A percentile compares a stretch with the other conserved stretches of the same genome.
Evolutionary conservation across 30 jellyfish, hydroid and myxozoan genomes (phyloP).

Genomic region (Aurelia sp.): DNA sequence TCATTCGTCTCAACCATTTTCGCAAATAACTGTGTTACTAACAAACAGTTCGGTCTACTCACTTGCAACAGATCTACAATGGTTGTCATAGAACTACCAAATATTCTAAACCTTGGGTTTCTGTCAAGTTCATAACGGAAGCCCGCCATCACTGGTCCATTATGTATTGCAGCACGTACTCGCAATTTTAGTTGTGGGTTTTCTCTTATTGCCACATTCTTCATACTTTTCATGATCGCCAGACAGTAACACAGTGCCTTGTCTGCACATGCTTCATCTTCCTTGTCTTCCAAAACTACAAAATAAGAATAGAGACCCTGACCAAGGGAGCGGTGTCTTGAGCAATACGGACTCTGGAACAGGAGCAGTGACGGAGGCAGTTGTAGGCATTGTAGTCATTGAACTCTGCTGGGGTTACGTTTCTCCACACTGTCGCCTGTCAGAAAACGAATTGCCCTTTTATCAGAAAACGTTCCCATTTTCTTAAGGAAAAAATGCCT

Average conservation of each 20-base stretch:
- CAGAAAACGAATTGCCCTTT: too few species aligned
- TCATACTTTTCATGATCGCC: slow-evolving; percentile 13
- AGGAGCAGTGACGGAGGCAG: too few species aligned
- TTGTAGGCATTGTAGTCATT: too few species aligned
- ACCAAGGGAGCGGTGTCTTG: neutral
- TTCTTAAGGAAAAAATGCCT: too few species aligned
- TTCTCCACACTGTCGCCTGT: too few species aligned
- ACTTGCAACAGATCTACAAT: slow-evolving; percentile 26
- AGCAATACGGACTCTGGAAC: too few species aligned
- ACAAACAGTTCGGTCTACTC: slow-evolving; percentile 33
- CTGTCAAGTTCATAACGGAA: neutral
- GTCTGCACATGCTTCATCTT: slow-evolving; percentile 20
- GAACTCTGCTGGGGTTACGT: too few species aligned
- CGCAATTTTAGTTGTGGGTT: slow-evolving; percentile 18
- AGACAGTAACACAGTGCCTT: slow-evolving; percentile 27
- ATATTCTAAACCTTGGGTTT: slow-evolving; percentile 55
- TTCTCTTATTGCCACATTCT: slow-evolving; percentile 8
- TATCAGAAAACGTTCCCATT: too few species aligned
- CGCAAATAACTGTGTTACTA: slow-evolving; percentile 48
- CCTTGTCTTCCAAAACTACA: slow-evolving; percentile 39
- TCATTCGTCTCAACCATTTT: slow-evolving; percentile 1
- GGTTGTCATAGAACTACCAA: slow-evolving; percentile 32
- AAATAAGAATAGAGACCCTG: neutral
- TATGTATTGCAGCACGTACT: slow-evolving; percentile 53
- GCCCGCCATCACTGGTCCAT: slow-evolving; percentile 54